Conservation (phyloP, 2,797 vertebrate species). For the Darevskia nairensis region DNA sequence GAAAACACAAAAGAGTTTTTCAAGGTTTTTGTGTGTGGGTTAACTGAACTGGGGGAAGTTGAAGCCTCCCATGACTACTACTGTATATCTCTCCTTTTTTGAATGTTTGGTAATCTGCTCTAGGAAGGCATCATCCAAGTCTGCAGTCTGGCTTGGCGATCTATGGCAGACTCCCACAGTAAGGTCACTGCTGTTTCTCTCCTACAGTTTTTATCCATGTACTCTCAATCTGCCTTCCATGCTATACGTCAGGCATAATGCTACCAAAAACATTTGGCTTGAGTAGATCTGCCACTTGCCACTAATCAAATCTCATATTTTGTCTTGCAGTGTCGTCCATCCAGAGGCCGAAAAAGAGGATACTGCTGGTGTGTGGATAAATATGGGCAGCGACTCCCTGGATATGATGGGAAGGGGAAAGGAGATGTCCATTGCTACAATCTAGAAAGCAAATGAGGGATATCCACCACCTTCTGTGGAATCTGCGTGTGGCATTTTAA, state of each 20-base stretch:
- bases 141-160: too few species aligned
- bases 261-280: background rate
- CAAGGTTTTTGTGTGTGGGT: background rate
- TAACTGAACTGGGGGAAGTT: background rate
- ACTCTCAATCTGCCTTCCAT: too few species aligned
- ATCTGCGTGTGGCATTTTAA: conserved; percentile 45
- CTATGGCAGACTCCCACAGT: too few species aligned
- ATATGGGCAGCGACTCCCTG: conserved; percentile 91
- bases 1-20: background rate
- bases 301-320: conserved; percentile 17
- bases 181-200: too few species aligned
- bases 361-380: conserved; percentile 98
- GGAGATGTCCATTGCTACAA: conserved; percentile 88
- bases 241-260: too few species aligned
- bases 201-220: too few species aligned
- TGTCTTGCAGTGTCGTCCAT: conserved; percentile 89
- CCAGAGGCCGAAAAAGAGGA: conserved; percentile 93
- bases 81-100: too few species aligned
- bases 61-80: too few species aligned
- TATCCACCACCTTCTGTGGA: conserved; percentile 45
- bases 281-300: fast-evolving
- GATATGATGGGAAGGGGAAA: conserved; percentile 85
- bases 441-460: conserved; percentile 78
- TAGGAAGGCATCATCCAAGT: too few species aligned
- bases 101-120: too few species aligned